A percentile compares a stretch with the other conserved stretches of the same genome.
Evolutionary conservation across 2,797 vertebrate species (phyloP).

Genomic region (Poecilia picta): DNA sequence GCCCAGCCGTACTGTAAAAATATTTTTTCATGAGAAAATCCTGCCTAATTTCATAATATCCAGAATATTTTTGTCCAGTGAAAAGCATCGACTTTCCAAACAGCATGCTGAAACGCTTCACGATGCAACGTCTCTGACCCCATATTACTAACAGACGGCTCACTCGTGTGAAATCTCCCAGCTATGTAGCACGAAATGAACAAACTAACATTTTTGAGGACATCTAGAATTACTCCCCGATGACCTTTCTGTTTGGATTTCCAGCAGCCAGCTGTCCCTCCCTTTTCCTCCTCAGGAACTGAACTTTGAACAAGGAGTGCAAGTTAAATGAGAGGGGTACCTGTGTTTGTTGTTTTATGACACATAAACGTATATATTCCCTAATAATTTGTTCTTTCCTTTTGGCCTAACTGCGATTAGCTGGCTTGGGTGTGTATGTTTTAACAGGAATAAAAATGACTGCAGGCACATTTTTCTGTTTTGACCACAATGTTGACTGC

Average conservation of each 20-base stretch:
- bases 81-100: constrained; percentile 4
- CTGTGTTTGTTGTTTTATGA: background rate
- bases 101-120: constrained; percentile 21
- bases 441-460: constrained; percentile 47
- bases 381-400: constrained; percentile 35
- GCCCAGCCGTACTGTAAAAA: background rate
- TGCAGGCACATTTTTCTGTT: constrained; percentile 15
- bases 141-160: constrained; percentile 6
- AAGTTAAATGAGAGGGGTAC: constrained; percentile 9
- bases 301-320: constrained; percentile 36
- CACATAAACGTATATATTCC: background rate
- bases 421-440: constrained; percentile 41
- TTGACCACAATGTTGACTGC: background rate
- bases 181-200: constrained; percentile 34
- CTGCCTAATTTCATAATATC: background rate
- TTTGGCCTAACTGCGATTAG: constrained; percentile 17
- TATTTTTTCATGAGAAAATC: background rate
- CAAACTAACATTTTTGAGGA: constrained; percentile 44
- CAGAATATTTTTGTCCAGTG: background rate
- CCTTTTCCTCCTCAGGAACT: constrained; percentile 58
- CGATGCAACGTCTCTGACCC: constrained; percentile 34
- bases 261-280: constrained; percentile 32
- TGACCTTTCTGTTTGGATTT: constrained; percentile 49
- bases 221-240: constrained; percentile 30
- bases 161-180: constrained; percentile 37